Percentiles rank a stretch among this genome's conserved stretches.
These are phyloP conservation scores for Athene noctua DNA, from an alignment of 2,113 vertebrate species.

Conservation along the genomic window DNA sequence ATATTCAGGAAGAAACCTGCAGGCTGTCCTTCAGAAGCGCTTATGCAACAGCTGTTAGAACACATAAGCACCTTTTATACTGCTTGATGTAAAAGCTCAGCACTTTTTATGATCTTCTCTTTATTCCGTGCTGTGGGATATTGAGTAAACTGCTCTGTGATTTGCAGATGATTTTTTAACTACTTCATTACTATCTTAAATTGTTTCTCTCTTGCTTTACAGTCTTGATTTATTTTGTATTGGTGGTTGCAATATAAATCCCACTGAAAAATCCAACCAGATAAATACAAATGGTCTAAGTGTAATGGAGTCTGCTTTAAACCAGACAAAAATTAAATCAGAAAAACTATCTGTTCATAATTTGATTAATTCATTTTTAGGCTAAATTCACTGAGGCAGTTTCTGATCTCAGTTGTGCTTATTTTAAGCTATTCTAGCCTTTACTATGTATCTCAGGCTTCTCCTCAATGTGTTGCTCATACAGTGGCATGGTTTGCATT, in stretches of 20 bases:
- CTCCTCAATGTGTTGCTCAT: background rate
- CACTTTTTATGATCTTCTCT: background rate
- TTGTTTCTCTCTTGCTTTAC: background rate
- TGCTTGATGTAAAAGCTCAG: background rate
- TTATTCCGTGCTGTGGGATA: background rate
- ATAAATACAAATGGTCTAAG: background rate
- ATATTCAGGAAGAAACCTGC: background rate
- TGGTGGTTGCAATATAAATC: background rate
- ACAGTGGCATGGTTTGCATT: background rate
- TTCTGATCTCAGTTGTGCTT: background rate
- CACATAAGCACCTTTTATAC: background rate
- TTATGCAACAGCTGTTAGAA: background rate
- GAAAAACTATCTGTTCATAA: background rate
- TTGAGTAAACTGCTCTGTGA: background rate
- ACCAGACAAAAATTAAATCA: background rate
- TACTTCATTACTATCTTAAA: background rate
- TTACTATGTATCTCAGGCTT: background rate
- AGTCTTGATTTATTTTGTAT: background rate
- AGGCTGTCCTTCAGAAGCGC: background rate
- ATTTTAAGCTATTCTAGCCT: background rate
- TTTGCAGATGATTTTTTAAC: background rate
- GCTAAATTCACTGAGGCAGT: background rate
- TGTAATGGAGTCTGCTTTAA: background rate
- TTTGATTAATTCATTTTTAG: background rate
- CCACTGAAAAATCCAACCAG: background rate